Evolutionary conservation across 2,113 vertebrate species (phyloP).

Genomic region (Dicaeum eximium): DNA sequence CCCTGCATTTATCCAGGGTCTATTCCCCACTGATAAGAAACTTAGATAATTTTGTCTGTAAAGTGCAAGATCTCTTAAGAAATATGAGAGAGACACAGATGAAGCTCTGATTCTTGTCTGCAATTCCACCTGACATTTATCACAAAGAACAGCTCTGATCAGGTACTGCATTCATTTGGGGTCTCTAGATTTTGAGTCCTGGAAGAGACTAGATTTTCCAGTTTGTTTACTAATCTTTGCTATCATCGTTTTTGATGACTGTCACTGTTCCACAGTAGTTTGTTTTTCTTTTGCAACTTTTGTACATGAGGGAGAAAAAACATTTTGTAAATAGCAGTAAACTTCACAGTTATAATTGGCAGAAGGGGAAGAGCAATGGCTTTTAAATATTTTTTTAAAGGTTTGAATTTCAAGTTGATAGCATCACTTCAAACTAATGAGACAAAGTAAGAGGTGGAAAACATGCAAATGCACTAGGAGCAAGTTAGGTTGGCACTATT

Average conservation of each 20-base stretch:
- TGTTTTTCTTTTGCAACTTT: background rate
- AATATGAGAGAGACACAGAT: background rate
- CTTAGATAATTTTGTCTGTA: background rate
- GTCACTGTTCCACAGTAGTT: background rate
- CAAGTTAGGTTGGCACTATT: background rate
- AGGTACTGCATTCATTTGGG: background rate
- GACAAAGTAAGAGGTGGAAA: background rate
- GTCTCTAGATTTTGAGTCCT: background rate
- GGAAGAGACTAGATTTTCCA: background rate
- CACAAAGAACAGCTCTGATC: background rate
- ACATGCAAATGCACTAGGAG: background rate
- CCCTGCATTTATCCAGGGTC: background rate
- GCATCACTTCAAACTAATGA: conserved; percentile 7
- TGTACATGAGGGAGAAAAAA: background rate
- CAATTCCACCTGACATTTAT: background rate
- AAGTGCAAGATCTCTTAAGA: background rate
- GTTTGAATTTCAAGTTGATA: background rate
- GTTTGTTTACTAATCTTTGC: background rate
- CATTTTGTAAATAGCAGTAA: background rate
- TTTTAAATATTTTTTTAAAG: background rate
- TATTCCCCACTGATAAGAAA: background rate
- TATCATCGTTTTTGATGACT: background rate
- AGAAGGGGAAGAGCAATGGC: background rate
- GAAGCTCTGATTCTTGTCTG: background rate
- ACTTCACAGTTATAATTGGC: background rate